phyloP scores from a whole-genome alignment of 2,797 vertebrate species.

The Enteromius anoplus region DNA sequence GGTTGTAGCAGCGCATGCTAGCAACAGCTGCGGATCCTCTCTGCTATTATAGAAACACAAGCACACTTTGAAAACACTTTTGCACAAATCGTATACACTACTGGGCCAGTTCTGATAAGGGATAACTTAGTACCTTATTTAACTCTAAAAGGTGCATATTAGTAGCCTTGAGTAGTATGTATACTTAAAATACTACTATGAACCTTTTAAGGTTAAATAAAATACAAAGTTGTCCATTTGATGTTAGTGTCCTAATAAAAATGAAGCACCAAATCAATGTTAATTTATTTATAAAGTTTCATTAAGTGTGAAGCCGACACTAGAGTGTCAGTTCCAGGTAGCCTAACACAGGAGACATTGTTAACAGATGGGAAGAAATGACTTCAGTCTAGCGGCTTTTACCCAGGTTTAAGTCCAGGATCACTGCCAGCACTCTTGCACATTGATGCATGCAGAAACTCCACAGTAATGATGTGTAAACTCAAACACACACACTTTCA shows the following conservation, averaged over 20 bases:
- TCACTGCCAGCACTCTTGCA: conserved; percentile 38
- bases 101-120: not conserved
- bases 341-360: conserved; percentile 33
- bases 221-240: not conserved
- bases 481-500: conserved; percentile 29
- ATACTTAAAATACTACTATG: not conserved
- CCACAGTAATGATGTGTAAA: not conserved
- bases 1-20: conserved; percentile 49
- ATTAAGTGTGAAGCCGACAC: not conserved
- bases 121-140: not conserved
- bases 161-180: not conserved
- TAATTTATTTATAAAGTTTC: conserved; percentile 3
- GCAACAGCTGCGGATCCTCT: conserved; percentile 66
- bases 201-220: not conserved
- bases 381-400: conserved; percentile 26
- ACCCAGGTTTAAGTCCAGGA: conserved; percentile 30
- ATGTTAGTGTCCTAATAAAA: not conserved
- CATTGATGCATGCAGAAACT: conserved; percentile 29
- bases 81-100: not conserved
- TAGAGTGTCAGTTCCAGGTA: not conserved
- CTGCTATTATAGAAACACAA: not conserved
- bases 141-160: not conserved
- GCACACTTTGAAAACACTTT: not conserved
- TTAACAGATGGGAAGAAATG: conserved; percentile 32
- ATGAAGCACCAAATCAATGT: not conserved